Base-by-base conservation (phyloP, 2,113 vertebrate genomes). In the Oryzias woworae region DNA sequence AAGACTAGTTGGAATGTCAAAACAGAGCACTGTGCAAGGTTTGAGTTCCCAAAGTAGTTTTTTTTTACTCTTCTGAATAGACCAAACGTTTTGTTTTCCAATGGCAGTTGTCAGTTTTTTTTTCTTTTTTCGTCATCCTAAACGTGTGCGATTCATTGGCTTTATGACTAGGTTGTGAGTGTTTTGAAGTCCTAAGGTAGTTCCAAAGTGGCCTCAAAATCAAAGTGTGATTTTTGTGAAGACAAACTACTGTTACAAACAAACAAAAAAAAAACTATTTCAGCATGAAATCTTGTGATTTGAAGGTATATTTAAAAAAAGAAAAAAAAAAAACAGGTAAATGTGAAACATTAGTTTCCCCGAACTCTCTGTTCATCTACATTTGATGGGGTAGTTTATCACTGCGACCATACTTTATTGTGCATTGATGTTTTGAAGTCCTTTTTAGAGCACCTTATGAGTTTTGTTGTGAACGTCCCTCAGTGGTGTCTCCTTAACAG, bases 11-110 rank as follows among this genome's bases (percentile, higher is more conserved):
- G 89, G 86, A 91, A 91, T 89, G 89, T 92, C 88, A 88, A 85
- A 83, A 83, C 84, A 88, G 89, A 92, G 90, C 92, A 93, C 92
- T 93, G 92, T 93, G 92, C 91, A 91, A 89, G 73, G 75, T 89
- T 87, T 88, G 56, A 84, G 78, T 87, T 86, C 76, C 86, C 86
- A 89, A 89, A 90, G 88, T 88, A 88, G 86, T 85, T 83, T 69
- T n/a, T 80, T 85, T 85, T 68, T 53, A 75, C 53, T 86, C 31
- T 84, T 85, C 82, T 87, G 22, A 54, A 84, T 86, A 89, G 84
- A 92, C 88, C 89, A 91, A 92, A 90, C 77, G 4, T 50, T 42
- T 51, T 53, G 36, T 31, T 28, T 31, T 82, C 77, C 58, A 67
- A 78, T 84, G 80, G 80, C 82, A 83, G 81, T 75, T 22, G 82